Evolutionary conservation across 2,113 vertebrate species (phyloP), one percentile per base, ranked within the genome.

Genomic region (Pedionomus torquatus): DNA sequence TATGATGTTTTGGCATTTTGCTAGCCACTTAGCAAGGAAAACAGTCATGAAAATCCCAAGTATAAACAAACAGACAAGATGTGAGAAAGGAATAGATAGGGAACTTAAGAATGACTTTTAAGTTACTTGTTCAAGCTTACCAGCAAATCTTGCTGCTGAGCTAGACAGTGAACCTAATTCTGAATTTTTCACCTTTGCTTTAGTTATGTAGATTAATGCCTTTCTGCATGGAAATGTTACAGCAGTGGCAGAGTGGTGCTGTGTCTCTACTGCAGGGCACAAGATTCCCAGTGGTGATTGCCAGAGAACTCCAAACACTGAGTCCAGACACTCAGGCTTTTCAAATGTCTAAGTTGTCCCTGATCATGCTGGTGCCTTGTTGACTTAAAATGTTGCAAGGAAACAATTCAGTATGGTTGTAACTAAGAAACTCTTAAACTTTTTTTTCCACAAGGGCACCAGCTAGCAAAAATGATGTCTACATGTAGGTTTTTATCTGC

Each of bases 1-100:
- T 58, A 84, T 52, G 57, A 89, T 76, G 52, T 82, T 96, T 89
- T 89, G 87, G 39, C 54, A 79, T 94, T 52, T 89, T 90, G 24
- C 37, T 96, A 83, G 69, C 72, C 83, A 75, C 35, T 75, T 90
- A 90, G 35, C 78, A 61, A 79, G 44, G 61, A 88, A 83, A 72
- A 84, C 30, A 89, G 61, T 71, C 0, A n/a, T 75, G 60, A 83
- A 90, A 92, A 77, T 2, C 16, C 7, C 12, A 70, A 43, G 30
- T 51, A 61, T 81, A 80, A 95, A 64, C 33, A 88, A 85, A 16
- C 10, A 90, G 51, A 64, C 64, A 78, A 63, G 11, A 66, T 63
- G 16, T 31, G 60, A 81, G 64, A 88, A 89, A 89, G 16, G 25
- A 87, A 87, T 17, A 83, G 26, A 46, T 23, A 33, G 23, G 16